Evolutionary conservation across 2,888 invertebrate genomes (phyloP), one percentile per base, ranked within the genome.

Genomic region (Zelleria hepariella): DNA sequence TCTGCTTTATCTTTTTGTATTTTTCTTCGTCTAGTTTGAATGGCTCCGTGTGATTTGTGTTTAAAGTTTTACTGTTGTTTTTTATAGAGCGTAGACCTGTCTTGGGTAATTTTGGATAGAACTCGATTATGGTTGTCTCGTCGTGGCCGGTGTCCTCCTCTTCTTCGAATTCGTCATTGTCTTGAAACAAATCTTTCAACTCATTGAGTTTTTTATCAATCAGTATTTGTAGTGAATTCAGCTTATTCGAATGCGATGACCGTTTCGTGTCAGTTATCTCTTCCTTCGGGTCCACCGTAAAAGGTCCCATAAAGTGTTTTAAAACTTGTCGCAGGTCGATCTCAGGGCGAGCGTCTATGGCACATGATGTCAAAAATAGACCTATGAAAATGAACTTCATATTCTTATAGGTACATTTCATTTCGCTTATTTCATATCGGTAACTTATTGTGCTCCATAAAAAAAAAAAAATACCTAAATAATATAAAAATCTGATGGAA

Each of bases 111-210:
- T 65, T 67, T 0, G 75, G 73, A 59, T 68, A 5, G 18, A 78
- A 72, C 67, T 82, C 80, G 64, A 83, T 65, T 15, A 81, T 76
- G 5, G 75, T 77, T 0, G 80, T 80, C 56, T 82, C 77, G 1
- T 73, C 73, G 67, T 67, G 27, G 71, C 10, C 26, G 69, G 5
- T 70, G 8, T 67, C 63, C 2, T 54, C 56, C n/a, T 68, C 64
- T 3, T 59, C 52, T 42, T 63, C 6, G 24, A 55, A 23, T 6
- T 61, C 59, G 2, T 71, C 67, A 2, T 71, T 59, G 47, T 82
- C 77, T 70, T 81, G 74, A 26, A 84, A 63, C 54, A 66, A 65
- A 8, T 69, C 67, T 65, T 68, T 66, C 15, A 83, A 63, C 61
- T 74, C 64, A 5, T 62, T 59, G n/a, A 82, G 59, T 67, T 75